A percentile compares a stretch with the other conserved stretches of the same genome.
Conservation (phyloP, 2,888 invertebrate genomes). For the Tupiocoris notatus region DNA sequence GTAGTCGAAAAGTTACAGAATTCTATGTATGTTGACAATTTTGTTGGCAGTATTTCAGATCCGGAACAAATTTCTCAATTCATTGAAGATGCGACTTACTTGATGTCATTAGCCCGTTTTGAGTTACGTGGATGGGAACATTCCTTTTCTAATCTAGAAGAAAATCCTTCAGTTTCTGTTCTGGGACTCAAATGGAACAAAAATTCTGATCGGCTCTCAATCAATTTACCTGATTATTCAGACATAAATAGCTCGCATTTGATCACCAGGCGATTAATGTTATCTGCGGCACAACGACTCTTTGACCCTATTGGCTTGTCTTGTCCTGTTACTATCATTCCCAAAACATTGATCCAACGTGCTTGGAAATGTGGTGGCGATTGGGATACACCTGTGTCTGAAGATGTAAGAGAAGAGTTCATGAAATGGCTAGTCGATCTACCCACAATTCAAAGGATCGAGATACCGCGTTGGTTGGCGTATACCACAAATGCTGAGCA, state of each 20-base stretch:
- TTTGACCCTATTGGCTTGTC: slow-evolving; percentile 50
- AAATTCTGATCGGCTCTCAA: neutral
- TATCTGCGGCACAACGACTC: slow-evolving; percentile 46
- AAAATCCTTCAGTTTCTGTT: neutral
- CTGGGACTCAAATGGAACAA: slow-evolving; percentile 25
- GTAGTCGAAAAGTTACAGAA: neutral
- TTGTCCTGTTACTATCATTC: slow-evolving; percentile 45
- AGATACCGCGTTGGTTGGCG: neutral
- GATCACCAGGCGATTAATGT: slow-evolving; percentile 9
- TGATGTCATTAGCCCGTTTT: slow-evolving; percentile 24
- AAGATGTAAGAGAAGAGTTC: neutral
- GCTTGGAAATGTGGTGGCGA: slow-evolving; percentile 31
- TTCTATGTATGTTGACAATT: slow-evolving; percentile 29
- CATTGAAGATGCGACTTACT: neutral
- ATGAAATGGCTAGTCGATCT: slow-evolving; percentile 10
- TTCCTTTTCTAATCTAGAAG: neutral
- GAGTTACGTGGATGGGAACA: slow-evolving; percentile 28
- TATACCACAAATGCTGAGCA: neutral
- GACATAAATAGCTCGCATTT: neutral
- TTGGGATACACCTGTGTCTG: slow-evolving; percentile 20
- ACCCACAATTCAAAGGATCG: neutral
- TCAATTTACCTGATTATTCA: neutral
- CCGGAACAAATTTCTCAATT: neutral
- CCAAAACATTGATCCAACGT: slow-evolving; percentile 49
- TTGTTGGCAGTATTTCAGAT: neutral